These are phyloP conservation scores for Nicator chloris DNA, from an alignment of 2,113 vertebrate species.

Conservation along the genomic window DNA sequence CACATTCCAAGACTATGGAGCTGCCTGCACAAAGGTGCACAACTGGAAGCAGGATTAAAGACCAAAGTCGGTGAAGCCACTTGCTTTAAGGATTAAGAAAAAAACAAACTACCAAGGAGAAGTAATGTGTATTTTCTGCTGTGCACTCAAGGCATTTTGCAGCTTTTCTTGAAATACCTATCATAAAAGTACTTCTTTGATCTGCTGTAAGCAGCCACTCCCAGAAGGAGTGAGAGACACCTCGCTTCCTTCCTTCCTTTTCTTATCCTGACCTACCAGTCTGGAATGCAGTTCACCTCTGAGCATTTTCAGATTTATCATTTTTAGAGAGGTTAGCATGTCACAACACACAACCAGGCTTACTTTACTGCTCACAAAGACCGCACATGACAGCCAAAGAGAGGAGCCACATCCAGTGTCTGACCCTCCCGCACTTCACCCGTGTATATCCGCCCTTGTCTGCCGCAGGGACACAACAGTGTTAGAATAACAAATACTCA, in stretches of 20 bases:
- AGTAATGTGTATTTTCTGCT: neutral
- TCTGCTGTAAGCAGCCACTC: slow-evolving; percentile 22
- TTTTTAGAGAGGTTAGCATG: slow-evolving; percentile 33
- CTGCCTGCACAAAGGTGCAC: neutral
- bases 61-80: neutral
- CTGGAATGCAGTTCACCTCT: slow-evolving; percentile 49
- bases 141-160: slow-evolving; percentile 15
- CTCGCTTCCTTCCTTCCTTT: slow-evolving; percentile 61
- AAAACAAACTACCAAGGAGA: neutral
- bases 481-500: neutral
- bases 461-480: neutral
- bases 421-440: neutral
- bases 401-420: neutral
- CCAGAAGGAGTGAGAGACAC: slow-evolving; percentile 45
- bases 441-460: fast-evolving
- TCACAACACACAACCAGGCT: neutral
- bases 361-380: neutral
- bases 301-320: slow-evolving; percentile 40
- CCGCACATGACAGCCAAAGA: neutral
- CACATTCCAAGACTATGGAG: neutral
- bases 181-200: neutral
- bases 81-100: neutral
- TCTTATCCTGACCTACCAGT: neutral
- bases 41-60: neutral
- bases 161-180: slow-evolving; percentile 21